phyloP scores from a whole-genome alignment of 2,797 vertebrate genomes.

The Alauda arvensis region DNA sequence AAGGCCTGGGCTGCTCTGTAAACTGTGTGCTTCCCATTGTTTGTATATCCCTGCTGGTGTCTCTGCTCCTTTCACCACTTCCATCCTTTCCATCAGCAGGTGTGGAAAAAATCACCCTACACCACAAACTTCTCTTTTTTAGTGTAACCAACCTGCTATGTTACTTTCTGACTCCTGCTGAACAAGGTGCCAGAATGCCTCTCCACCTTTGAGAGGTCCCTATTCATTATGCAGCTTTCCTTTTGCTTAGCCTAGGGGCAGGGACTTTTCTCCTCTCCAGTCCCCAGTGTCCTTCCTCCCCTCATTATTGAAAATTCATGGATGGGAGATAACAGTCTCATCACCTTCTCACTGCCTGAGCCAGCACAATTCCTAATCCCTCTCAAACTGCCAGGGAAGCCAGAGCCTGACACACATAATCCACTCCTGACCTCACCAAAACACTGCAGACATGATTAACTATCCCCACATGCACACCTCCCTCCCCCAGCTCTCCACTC shows the following conservation, averaged over 20 bases:
- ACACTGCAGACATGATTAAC: neutral
- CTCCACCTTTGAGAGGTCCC: neutral
- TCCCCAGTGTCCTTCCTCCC: neutral
- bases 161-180: neutral
- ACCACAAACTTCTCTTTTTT: neutral
- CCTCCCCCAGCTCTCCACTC: neutral
- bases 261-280: neutral
- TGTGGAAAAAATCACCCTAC: neutral
- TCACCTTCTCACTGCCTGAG: neutral
- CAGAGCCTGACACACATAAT: neutral
- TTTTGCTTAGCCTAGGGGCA: neutral
- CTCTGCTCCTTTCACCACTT: neutral
- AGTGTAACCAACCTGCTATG: fast-evolving
- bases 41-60: neutral
- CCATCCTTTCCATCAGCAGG: neutral
- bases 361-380: neutral
- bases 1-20: neutral
- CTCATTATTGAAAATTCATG: neutral
- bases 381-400: neutral
- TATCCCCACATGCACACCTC: neutral
- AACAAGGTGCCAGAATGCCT: neutral
- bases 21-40: neutral
- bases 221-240: neutral
- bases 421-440: neutral
- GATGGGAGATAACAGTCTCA: neutral